These are phyloP conservation scores for Nothocercus nigrocapillus DNA, from an alignment of 2,113 vertebrate genomes.

Conservation along the genomic window DNA sequence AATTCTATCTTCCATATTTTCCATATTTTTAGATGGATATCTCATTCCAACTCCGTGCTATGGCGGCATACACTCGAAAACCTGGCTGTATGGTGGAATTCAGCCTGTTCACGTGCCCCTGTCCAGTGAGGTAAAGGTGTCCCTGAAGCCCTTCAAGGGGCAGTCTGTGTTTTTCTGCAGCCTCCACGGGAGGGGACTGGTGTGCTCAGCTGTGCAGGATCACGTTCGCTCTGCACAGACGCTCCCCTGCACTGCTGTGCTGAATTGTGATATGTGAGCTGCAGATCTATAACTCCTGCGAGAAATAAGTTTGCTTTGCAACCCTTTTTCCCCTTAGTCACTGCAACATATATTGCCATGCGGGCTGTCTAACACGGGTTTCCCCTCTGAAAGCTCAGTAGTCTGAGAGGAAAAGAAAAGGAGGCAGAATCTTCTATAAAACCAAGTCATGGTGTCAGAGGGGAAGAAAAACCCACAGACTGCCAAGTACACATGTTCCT, in stretches of 20 bases:
- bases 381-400: background rate
- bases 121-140: conserved; percentile 13
- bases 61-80: background rate
- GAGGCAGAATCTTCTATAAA: background rate
- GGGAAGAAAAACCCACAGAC: background rate
- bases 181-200: background rate
- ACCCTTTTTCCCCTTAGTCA: background rate
- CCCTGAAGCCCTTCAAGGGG: background rate
- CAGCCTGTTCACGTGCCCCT: conserved; percentile 13
- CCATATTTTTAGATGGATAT: background rate
- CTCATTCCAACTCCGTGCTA: conserved; percentile 49
- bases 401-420: background rate
- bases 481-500: background rate
- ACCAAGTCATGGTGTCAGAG: background rate
- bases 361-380: background rate
- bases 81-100: background rate
- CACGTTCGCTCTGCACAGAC: background rate
- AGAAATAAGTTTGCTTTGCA: background rate
- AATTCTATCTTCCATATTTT: background rate
- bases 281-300: background rate
- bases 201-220: background rate
- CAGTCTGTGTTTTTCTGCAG: background rate
- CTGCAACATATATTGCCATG: background rate
- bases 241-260: background rate
- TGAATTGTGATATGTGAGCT: background rate